Evolutionary conservation across 1,140 invertebrate species (phyloP), one percentile per base, ranked within the genome.

Genomic region (Neodiprion lecontei): DNA sequence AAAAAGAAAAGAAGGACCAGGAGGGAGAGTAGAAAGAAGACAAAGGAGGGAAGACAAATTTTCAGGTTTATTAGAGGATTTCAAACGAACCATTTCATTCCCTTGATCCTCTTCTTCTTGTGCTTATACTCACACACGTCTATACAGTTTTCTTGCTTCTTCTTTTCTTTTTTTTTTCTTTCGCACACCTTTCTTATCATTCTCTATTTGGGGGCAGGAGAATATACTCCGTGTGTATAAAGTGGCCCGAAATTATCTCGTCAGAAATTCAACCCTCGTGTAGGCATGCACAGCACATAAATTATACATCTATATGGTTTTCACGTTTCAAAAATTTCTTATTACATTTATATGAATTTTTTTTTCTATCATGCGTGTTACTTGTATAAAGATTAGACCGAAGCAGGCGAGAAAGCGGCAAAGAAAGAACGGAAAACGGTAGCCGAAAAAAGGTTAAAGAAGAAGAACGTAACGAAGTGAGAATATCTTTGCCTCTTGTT

Each of bases 181-280:
- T 9, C 5, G 9, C 53, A 61, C 53, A 12, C 53, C 53, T 61
- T 17, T 40, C 5, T 2, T 2, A 40, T 40, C 28, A 40, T 40
- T 40, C 5, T 40, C 28, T 40, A 3, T 40, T 40, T 40, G 11
- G 53, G 0, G n/a, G 53, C 8, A 9, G n/a, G 5, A 40, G 28
- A 40, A 40, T 40, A 40, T 40, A 1, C 28, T 40, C 1, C 28
- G 28, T 0, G 28, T 40, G 28, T 40, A 40, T 40, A 40, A 40
- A 40, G 28, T 40, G 53, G 53, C 53, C 53, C 7, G 11, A 61
- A 61, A 61, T 61, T 61, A 61, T 61, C 53, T 61, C 53, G 53
- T 61, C 53, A 61, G 53, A 61, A 61, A 61, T 61, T 61, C 53
- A 5, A 61, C 53, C 53, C 53, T 61, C 53, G 53, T 61, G 53